Evolutionary conservation across 64 coral and sea anemone species (phyloP), one percentile per base, ranked within the genome.

Genomic region (Montipora foliosa): DNA sequence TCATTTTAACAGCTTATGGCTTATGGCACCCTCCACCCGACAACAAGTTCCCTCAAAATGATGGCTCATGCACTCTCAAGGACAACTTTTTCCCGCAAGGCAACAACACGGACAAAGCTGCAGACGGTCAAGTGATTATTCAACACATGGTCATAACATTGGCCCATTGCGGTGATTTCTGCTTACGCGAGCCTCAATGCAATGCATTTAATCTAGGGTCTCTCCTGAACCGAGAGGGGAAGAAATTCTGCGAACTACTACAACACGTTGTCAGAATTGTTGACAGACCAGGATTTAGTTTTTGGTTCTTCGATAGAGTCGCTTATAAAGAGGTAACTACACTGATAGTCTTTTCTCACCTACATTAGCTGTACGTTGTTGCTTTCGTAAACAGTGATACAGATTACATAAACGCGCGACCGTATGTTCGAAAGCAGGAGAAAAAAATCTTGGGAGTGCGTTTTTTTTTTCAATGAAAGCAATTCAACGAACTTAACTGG

Each of bases 111-210:
- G 14, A 85, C 64, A 85, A 71, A 46, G 91, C 81, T 6, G 37
- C 79, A 16, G 53, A 79, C 5, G 74, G 91, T 67, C 71, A 93
- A 52, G 52, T 78, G 19, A 67, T 86, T 22, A 55, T 50, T 4
- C 58, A 16, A 4, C 76, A 80, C 58, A 75, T 79, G 22, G 91
- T 52, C 13, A 17, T 93, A 5, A 68, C 91, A 9, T 57, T 29
- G 8, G 45, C 62, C 3, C 91, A 93, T 14, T 87, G 91, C 74
- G 55, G 72, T 19, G 91, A 93, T 62, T 70, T 78, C 60, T 93
- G 91, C 44, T 74, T 93, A 11, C 82, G 91, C 25, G 11, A 87
- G 72, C 47, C 50, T 60, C 46, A 62, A 6, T 93, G 91, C 44
- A 5, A n/a, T 8, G 91, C 73, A 14, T 93, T 78, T 70, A 93